Evolutionary conservation across 1,140 invertebrate species (phyloP), one percentile per base, ranked within the genome.

Genomic region (Bombus haemorrhoidalis): DNA sequence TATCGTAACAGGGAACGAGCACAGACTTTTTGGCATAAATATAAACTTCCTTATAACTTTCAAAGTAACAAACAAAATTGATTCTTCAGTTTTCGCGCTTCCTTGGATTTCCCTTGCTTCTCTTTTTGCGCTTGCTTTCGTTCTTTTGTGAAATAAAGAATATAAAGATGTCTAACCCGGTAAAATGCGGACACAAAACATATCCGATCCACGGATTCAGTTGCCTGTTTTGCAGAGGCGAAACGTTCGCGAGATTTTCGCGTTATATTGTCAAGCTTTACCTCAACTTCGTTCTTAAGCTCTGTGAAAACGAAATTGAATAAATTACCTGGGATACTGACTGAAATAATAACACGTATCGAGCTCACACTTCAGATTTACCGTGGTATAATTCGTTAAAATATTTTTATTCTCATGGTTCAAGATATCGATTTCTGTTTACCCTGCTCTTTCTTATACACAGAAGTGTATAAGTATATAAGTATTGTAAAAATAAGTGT

Each of bases 1-100:
- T 88, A 86, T 53, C 34, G 83, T 72, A 80, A 76, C 73, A 57
- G 15, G 9, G 9, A n/a, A 28, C 5, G 22, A 39, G n/a, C 43
- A 57, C 2, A 15, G 22, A 34, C 1, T 41, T 32, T 25, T 28
- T 37, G 41, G 18, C 3, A 66, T 59, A 59, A 53, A 84, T 72
- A n/a, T 13, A 72, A 84, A 59, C 41, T 72, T 79, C 3, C 4
- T 28, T 22, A n/a, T 3, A 28, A 25, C 39, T 62, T 37, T 72
- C n/a, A 18, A 41, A 13, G 37, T 43, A 71, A 57, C 43, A 43
- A 64, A 22, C 32, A 28, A 47, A 37, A 62, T 76, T 43, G 13
- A 43, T 64, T 5, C 57, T 47, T 9, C 32, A 43, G 47, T 83
- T 83, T 25, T 6, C 22, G 59, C 57, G 41, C 15, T 32, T 28